Evolutionary conservation across 2,888 invertebrate genomes (phyloP).

Genomic region (Trissoscelio sp.): DNA sequence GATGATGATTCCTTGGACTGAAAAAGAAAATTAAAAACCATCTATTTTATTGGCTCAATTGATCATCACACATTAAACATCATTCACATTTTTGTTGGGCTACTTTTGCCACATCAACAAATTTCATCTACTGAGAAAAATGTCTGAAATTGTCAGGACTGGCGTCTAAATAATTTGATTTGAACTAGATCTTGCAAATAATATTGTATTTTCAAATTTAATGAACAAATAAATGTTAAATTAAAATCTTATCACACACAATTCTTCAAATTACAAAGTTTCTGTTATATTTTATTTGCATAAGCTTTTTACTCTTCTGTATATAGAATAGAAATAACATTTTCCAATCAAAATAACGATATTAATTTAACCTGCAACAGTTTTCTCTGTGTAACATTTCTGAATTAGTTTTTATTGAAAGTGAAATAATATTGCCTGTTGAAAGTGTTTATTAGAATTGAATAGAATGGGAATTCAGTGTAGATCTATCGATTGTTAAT

Average conservation of each 20-base stretch:
- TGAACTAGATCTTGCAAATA: no score
- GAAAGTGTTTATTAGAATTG: no score
- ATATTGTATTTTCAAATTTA: no score
- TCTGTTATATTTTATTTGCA: background rate
- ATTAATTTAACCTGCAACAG: background rate
- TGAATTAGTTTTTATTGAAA: background rate
- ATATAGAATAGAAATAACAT: background rate
- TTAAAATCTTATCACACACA: background rate
- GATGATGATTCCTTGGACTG: slow-evolving; percentile 98
- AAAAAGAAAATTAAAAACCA: slow-evolving; percentile 76
- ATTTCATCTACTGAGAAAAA: no score
- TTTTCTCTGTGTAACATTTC: background rate
- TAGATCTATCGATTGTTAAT: no score
- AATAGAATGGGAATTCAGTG: no score
- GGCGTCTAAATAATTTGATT: no score
- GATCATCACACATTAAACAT: background rate
- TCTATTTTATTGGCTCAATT: slow-evolving; percentile 19
- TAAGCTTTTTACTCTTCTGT: background rate
- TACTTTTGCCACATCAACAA: no score
- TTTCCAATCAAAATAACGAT: background rate
- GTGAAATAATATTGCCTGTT: background rate
- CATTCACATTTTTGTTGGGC: background rate
- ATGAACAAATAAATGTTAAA: background rate
- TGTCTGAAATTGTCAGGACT: no score
- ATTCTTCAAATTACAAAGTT: background rate